Evolutionary conservation across 2,888 invertebrate genomes (phyloP), one percentile per base, ranked within the genome.

Genomic region (Temnothorax rugatulus): DNA sequence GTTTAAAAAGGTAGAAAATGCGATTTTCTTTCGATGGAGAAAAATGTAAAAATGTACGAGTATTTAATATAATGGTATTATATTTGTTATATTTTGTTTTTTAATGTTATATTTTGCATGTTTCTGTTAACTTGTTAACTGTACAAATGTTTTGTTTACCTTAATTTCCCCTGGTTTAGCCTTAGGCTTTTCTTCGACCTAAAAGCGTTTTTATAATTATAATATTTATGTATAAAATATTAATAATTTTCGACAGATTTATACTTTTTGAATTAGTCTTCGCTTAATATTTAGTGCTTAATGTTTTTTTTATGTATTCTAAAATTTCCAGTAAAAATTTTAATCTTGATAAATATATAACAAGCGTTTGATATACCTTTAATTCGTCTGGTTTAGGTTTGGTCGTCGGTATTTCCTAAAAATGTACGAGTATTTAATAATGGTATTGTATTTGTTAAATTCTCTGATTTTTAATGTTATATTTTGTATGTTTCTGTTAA

Each of bases 351-450:
- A 9, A 79, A 66, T 11, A 15, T 34, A 21, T 71, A 64, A 77
- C 4, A 54, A 29, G 21, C 29, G 9, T 63, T 71, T 82, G n/a
- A 84, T 90, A 84, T 92, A 92, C 92, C 92, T 92, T 91, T 61
- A 87, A 71, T 64, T 77, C 79, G 50, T 92, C 90, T 77, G 89
- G 89, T 87, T 92, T 92, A 89, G 88, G 82, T 90, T 92, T 91
- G 71, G 91, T 83, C 91, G 92, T 90, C 75, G 88, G 85, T 85
- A 83, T 88, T 76, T 89, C 90, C 87, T 92, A 87, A 71, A 82
- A 87, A 41, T 63, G 29, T 73, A 47, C 2, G 25, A 38, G 18
- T 63, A 64, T 7, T 64, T 64, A 64, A 64, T 75, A 15, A 18
- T 8, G 9, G 21, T 59, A 18, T 29, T 7, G 2, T 21, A 44